Evolutionary conservation across 2,797 vertebrate genomes (phyloP), one percentile per base, ranked within the genome.

Genomic region (Prunella strophiata): DNA sequence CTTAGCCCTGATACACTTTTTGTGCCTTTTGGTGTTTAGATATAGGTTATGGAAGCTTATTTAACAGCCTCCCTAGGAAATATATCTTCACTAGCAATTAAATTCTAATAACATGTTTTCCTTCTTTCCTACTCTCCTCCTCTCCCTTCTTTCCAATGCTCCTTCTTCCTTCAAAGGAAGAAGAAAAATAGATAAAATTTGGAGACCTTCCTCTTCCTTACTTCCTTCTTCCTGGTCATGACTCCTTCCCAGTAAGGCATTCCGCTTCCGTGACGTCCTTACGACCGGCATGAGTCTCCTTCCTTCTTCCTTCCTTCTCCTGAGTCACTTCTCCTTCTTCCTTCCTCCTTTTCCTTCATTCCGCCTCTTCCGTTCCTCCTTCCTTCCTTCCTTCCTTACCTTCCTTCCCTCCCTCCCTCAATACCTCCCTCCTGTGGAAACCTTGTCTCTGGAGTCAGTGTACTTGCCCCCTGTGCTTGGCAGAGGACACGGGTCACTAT

Each of bases 401-500:
- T 34, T 34, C 34, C 34, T 34, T 34, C 34, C 34, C n/a, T n/a
- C n/a, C n/a, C n/a, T n/a, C n/a, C n/a, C n/a, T n/a, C n/a, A n/a
- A n/a, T n/a, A n/a, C n/a, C n/a, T n/a, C n/a, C n/a, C n/a, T n/a
- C n/a, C n/a, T n/a, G n/a, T 36, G 20, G 38, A 73, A 80, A 30
- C 3, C 4, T 16, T 21, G 18, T 74, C 23, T 45, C 36, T 81
- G n/a, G 29, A 71, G 30, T 20, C 40, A 81, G 32, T 32, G 10
- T 5, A 16, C 22, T 34, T 26, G 34, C 7, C 26, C 17, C 26
- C 32, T 66, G 29, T 26, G 5, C 48, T 52, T 70, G 51, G 29
- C 47, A 73, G 50, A 76, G 11, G 21, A 21, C 29, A 50, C 0
- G 0, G 10, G 14, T 57, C 30, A 52, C 22, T 43, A 36, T 21